Base-by-base conservation (phyloP, 2,888 invertebrate species). In the Tortricodes alternella region DNA sequence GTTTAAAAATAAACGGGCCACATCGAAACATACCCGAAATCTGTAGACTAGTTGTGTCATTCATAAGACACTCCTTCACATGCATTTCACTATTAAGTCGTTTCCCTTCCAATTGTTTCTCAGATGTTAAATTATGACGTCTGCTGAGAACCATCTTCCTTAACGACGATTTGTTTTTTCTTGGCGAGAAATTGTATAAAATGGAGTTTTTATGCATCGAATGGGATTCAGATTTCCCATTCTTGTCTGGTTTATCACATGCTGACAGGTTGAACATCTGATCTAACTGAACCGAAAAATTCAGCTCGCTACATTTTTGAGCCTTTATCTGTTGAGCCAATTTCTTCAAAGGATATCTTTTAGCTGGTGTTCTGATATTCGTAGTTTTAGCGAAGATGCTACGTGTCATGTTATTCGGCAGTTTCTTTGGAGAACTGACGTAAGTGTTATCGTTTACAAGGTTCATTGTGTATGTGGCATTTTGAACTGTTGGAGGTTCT, bases 1-100 rank as follows among this genome's bases (percentile, higher is more conserved):
- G n/a, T n/a, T n/a, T n/a, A n/a, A n/a, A n/a, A n/a, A n/a, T n/a
- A n/a, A n/a, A n/a, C n/a, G n/a, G n/a, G n/a, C n/a, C n/a, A n/a
- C n/a, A n/a, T n/a, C n/a, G n/a, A n/a, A n/a, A n/a, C n/a, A 29
- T 69, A 89, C 89, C 88, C 68, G 89, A 85, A 57, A 90, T 83
- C 67, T 89, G 89, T 48, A 89, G 70, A 64, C 78, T 84, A 9
- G 76, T 80, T 2, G 75, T 71, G 23, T 80, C 83, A 67, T 87
- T 83, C 59, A 83, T 69, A 3, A 78, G 51, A 49, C 66, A 74
- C n/a, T 68, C 76, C 50, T 64, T 73, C 19, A 64, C 65, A 11
- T 60, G 59, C n/a, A 41, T 60, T 6, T 37, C 52, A 57, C 61
- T 59, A 35, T 35, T 61, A n/a, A 38, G 46, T 24, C 18, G 34